Evolutionary conservation across 2,888 invertebrate species (phyloP).

Genomic region (Coleophora flavipennella): DNA sequence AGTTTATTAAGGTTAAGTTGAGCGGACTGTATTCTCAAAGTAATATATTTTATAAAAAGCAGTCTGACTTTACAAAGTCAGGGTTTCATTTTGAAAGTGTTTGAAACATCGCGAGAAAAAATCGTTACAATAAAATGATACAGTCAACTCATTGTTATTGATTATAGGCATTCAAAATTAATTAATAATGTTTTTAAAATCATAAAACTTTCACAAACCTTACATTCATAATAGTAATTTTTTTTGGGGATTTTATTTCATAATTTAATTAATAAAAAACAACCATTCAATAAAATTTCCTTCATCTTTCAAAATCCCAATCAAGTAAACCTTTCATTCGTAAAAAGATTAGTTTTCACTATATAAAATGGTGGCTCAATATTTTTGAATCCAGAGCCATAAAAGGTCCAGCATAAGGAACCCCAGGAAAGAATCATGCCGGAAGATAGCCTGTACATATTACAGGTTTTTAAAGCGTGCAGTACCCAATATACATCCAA

Average conservation of each 20-base stretch:
- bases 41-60: conserved; percentile 2
- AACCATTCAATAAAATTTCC: neutral
- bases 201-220: conserved; percentile 4
- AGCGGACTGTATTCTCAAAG: conserved; percentile 29
- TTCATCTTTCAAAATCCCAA: conserved; percentile 6
- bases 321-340: neutral
- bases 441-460: conserved; percentile 33
- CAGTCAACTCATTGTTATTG: conserved; percentile 16
- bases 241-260: neutral
- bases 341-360: neutral
- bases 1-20: conserved; percentile 60
- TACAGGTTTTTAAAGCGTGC: conserved; percentile 52
- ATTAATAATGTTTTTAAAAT: conserved; percentile 12
- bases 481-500: conserved; percentile 33
- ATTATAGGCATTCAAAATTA: conserved; percentile 1
- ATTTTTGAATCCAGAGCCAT: too few species aligned
- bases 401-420: conserved; percentile 34
- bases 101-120: too few species aligned
- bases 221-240: too few species aligned
- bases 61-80: too few species aligned
- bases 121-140: conserved; percentile 5
- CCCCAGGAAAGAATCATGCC: conserved; percentile 47
- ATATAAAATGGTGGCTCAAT: too few species aligned
- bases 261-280: conserved; percentile 1
- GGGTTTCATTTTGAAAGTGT: too few species aligned